These are phyloP conservation scores for Lasius platythorax DNA, from an alignment of 2,888 invertebrate species.

Conservation along the genomic window DNA sequence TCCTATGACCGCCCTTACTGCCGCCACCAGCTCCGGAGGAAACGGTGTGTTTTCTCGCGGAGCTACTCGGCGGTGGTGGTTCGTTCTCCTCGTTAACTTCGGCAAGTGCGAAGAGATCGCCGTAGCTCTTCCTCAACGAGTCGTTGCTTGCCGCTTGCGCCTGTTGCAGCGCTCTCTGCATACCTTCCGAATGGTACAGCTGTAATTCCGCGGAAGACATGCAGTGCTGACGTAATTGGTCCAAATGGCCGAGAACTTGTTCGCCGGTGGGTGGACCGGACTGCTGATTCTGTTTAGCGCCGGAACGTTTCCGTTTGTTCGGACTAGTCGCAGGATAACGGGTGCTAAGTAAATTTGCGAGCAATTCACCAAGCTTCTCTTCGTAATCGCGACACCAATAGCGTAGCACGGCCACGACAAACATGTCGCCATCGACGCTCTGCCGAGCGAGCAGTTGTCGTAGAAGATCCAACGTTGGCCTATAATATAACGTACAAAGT, in stretches of 20 bases:
- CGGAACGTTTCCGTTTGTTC: conserved; percentile 95
- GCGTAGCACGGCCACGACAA: conserved; percentile 96
- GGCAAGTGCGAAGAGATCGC: conserved; percentile 95
- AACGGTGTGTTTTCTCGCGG: conserved; percentile 82
- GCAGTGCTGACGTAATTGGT: conserved; percentile 94
- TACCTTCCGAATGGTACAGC: conserved; percentile 95
- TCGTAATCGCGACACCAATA: conserved; percentile 98
- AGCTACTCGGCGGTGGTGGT: conserved; percentile 87
- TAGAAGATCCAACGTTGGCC: conserved; percentile 94
- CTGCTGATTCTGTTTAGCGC: conserved; percentile 90
- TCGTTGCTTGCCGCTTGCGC: conserved; percentile 96
- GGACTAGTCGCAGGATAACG: conserved; percentile 95
- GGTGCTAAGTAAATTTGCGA: conserved; percentile 92
- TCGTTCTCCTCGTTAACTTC: conserved; percentile 92
- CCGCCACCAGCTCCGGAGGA: conserved; percentile 74
- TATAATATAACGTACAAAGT: conserved; percentile 74
- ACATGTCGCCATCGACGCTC: conserved; percentile 92
- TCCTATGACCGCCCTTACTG: conserved; percentile 80
- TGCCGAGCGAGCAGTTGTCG: conserved; percentile 93
- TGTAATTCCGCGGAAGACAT: conserved; percentile 85
- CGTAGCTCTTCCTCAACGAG: conserved; percentile 95
- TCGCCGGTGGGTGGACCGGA: conserved; percentile 93
- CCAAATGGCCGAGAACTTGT: conserved; percentile 96
- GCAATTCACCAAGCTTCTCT: conserved; percentile 94
- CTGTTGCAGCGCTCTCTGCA: conserved; percentile 96